These are phyloP conservation scores for Athetis lepigone DNA, from an alignment of 2,888 invertebrate genomes.

Conservation along the genomic window DNA sequence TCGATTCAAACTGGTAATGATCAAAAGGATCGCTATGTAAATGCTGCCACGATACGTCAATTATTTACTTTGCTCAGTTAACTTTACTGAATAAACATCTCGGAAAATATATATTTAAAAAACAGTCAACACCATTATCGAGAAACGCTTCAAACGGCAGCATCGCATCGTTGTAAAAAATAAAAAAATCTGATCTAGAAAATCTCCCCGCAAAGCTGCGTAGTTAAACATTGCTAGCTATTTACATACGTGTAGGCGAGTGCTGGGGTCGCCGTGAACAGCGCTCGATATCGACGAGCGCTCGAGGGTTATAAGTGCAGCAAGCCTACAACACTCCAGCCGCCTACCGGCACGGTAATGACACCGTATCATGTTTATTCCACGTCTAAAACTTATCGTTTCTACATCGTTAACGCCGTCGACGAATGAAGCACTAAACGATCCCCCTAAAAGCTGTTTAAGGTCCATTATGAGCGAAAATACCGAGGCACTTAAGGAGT, in stretches of 20 bases:
- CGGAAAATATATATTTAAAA: slow-evolving; percentile 31
- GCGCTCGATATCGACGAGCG: slow-evolving; percentile 60
- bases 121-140: slow-evolving; percentile 70
- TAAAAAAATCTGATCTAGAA: slow-evolving; percentile 65
- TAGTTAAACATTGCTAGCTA: slow-evolving; percentile 67
- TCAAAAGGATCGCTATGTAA: neutral
- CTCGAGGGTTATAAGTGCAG: slow-evolving; percentile 67
- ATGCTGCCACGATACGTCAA: slow-evolving; percentile 1
- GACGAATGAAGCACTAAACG: slow-evolving; percentile 79
- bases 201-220: slow-evolving; percentile 63
- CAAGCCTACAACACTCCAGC: slow-evolving; percentile 49
- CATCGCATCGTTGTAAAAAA: slow-evolving; percentile 57
- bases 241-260: slow-evolving; percentile 59
- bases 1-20: neutral
- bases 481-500: slow-evolving; percentile 77
- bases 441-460: slow-evolving; percentile 80
- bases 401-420: slow-evolving; percentile 81
- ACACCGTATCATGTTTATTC: slow-evolving; percentile 77
- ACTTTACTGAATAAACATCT: slow-evolving; percentile 25
- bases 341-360: slow-evolving; percentile 59
- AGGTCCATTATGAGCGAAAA: slow-evolving; percentile 79
- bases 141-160: slow-evolving; percentile 68
- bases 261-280: slow-evolving; percentile 56
- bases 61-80: slow-evolving; percentile 23
- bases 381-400: slow-evolving; percentile 79